Evolutionary conservation across 2,888 invertebrate species (phyloP).

Genomic region (Geophilus truncorum): DNA sequence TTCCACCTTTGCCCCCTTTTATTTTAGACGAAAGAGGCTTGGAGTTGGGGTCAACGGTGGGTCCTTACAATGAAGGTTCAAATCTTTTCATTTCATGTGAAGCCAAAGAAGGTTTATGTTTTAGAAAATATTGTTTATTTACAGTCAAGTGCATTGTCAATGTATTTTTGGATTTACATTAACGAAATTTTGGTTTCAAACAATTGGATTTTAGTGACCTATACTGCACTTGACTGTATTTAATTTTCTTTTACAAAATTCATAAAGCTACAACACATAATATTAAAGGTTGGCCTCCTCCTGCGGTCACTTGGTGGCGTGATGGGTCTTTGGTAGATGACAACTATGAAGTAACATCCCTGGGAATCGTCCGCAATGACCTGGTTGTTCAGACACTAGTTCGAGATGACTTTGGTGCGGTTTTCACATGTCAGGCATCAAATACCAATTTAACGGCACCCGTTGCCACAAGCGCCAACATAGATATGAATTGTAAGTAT

Average conservation of each 20-base stretch:
- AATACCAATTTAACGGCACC: constrained; percentile 37
- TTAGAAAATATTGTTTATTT: not conserved
- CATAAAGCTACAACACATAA: constrained; percentile 40
- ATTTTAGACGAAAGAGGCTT: constrained; percentile 78
- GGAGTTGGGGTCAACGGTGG: constrained; percentile 62
- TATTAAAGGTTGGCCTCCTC: constrained; percentile 66
- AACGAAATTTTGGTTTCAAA: no score
- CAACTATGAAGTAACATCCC: constrained; percentile 58
- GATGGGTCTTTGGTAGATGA: constrained; percentile 71
- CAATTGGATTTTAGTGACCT: no score
- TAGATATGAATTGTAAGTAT: constrained; percentile 39
- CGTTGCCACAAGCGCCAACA: constrained; percentile 32
- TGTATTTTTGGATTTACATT: no score
- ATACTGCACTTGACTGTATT: no score
- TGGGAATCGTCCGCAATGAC: constrained; percentile 38
- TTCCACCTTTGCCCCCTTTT: constrained; percentile 71
- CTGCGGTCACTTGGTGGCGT: constrained; percentile 76
- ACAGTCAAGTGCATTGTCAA: no score
- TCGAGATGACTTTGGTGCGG: constrained; percentile 36
- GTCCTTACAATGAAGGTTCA: constrained; percentile 75
- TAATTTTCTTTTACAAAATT: no score
- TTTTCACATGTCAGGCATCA: constrained; percentile 36
- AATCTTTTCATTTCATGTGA: constrained; percentile 77
- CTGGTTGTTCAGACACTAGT: constrained; percentile 33
- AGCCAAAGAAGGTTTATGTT: constrained; percentile 74